Percentiles rank a stretch among this genome's conserved stretches.
phyloP scores from a whole-genome alignment of 1,140 invertebrate genomes.

The Caenorhabditis tropicalis region DNA sequence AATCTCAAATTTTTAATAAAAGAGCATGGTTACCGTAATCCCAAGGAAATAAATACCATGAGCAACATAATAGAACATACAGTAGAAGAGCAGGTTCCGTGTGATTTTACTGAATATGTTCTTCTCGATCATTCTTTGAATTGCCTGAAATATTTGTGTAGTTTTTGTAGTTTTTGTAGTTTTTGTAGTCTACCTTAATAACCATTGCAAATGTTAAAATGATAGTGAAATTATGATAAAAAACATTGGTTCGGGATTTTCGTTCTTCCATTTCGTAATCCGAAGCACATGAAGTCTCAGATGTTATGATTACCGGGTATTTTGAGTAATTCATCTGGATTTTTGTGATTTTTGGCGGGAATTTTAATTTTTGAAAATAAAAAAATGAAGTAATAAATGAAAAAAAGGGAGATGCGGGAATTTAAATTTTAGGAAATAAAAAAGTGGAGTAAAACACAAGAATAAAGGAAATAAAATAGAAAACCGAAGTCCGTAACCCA shows the following conservation, averaged over 20 bases:
- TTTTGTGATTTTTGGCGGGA: too few species aligned
- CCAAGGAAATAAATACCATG: background rate
- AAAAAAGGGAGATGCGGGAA: too few species aligned
- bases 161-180: background rate
- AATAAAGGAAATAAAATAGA: too few species aligned
- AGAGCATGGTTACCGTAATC: background rate
- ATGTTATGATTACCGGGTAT: too few species aligned
- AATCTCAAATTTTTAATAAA: background rate
- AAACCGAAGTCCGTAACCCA: too few species aligned
- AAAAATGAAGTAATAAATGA: too few species aligned
- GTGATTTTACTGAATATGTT: background rate
- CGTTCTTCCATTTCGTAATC: background rate
- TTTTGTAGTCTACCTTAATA: background rate
- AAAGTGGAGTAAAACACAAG: too few species aligned
- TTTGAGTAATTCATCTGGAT: too few species aligned
- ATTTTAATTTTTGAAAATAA: too few species aligned
- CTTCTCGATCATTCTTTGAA: background rate
- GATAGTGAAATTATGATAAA: background rate
- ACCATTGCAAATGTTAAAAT: background rate
- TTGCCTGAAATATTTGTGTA: background rate
- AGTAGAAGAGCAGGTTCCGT: background rate
- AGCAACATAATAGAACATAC: background rate
- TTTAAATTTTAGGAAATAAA: too few species aligned
- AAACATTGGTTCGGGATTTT: background rate
- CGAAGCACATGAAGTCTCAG: background rate